Conservation (phyloP, 1,140 invertebrate species). For the Zaprionus gabonicus region DNA sequence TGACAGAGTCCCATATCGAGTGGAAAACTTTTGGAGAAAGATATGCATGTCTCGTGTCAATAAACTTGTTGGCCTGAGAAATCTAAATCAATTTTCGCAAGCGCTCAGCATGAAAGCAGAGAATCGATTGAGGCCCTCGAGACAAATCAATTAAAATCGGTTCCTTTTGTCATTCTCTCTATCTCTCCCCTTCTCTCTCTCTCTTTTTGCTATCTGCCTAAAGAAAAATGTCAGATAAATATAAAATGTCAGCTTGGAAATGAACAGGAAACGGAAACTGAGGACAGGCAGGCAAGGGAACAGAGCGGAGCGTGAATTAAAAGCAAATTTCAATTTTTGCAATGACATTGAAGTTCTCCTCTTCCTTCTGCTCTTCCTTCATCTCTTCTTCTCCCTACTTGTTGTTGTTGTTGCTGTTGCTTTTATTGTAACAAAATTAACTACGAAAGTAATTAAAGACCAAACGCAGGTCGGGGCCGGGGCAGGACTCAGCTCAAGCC, state of each 20-base stretch:
- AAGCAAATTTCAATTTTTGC: constrained; percentile 77
- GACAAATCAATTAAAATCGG: constrained; percentile 73
- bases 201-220: background rate
- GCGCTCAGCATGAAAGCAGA: constrained; percentile 22
- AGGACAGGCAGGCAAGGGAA: background rate
- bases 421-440: constrained; percentile 78
- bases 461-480: constrained; percentile 40
- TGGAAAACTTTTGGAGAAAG: constrained; percentile 62
- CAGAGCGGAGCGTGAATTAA: constrained; percentile 53
- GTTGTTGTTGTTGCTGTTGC: constrained; percentile 15
- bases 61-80: constrained; percentile 73
- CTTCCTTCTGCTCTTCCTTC: background rate
- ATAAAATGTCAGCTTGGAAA: constrained; percentile 54
- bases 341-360: constrained; percentile 53
- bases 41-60: constrained; percentile 61
- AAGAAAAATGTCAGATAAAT: constrained; percentile 34
- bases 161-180: constrained; percentile 16
- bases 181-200: background rate
- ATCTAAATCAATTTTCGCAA: constrained; percentile 66
- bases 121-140: constrained; percentile 62
- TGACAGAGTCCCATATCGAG: constrained; percentile 35
- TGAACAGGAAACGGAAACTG: constrained; percentile 49
- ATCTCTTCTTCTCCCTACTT: background rate
- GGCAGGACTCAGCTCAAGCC: constrained; percentile 57
- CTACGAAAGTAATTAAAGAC: constrained; percentile 79